Base-by-base conservation (phyloP, 2,797 vertebrate species). In the Ibycter americanus region DNA sequence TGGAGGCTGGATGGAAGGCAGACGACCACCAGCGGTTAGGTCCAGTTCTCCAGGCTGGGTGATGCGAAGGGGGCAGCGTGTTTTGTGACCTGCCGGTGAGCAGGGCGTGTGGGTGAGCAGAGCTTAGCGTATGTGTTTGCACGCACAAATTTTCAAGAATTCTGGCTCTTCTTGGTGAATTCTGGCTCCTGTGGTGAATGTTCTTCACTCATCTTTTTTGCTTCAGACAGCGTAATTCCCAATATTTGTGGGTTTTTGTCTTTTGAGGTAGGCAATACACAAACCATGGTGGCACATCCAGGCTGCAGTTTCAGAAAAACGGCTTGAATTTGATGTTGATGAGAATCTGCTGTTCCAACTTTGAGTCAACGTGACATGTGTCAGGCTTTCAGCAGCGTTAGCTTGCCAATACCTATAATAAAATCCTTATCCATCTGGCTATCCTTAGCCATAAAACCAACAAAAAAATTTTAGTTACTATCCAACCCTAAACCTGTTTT, bases 401-500 rank as follows among this genome's bases (percentile, higher is more conserved):
- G 79, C 74, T 93, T 97, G 96, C 94, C 96, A 96, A 79, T 93
- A 83, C 78, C 86, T 97, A 77, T 87, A 96, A 96, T 86, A 96
- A 94, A 97, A 93, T 92, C 82, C 79, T 71, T 88, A 94, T 79
- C 96, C 96, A 97, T 97, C 96, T 97, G 96, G 91, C 94, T 93
- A 81, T 79, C 89, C 92, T 80, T 87, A 87, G 58, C 93, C 81
- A 67, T 72, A 83, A 95, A 95, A 88, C 66, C 51, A 89, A 46
- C 36, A 83, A 83, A 94, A 95, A 93, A 56, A 54, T 79, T 77
- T 93, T 77, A 93, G 44, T 46, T 83, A 47, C 78, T 78, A 83
- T 79, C 85, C 92, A 95, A 2, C 13, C 68, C 67, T 82, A 89
- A 96, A 94, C 72, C 58, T 78, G 71, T 90, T 96, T 90, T 81